A percentile compares a stretch with the other conserved stretches of the same genome.
Evolutionary conservation across 2,113 vertebrate species (phyloP).

Genomic region (Xenopus tropicalis): UCB_Xtro_10.0 CM004449.2:107368001-107368500

Average conservation of each 20-base stretch:
- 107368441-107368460: too few relatives aligned
- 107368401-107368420: too few relatives aligned
- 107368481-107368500: too few relatives aligned
- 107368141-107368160: conserved; percentile 46
- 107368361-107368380: too few relatives aligned
- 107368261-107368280: neutral
- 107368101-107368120: conserved; percentile 40
- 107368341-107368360: too few relatives aligned
- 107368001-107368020: conserved; percentile 29
- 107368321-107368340: too few relatives aligned
- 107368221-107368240: neutral
- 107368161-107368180: conserved; percentile 46
- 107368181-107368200: conserved; percentile 16
- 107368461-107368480: too few relatives aligned
- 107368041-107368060: conserved; percentile 40
- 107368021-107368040: conserved; percentile 38
- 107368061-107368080: conserved; percentile 42
- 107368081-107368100: conserved; percentile 30
- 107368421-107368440: too few relatives aligned
- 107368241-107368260: neutral
- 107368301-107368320: too few relatives aligned
- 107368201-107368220: conserved; percentile 2
- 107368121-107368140: conserved; percentile 49
- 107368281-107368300: too few relatives aligned
- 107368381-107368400: too few relatives aligned